A percentile compares a stretch with the other conserved stretches of the same genome.
phyloP scores from a whole-genome alignment of 2,113 vertebrate genomes.

The Paramisgurnus dabryanus region DNA sequence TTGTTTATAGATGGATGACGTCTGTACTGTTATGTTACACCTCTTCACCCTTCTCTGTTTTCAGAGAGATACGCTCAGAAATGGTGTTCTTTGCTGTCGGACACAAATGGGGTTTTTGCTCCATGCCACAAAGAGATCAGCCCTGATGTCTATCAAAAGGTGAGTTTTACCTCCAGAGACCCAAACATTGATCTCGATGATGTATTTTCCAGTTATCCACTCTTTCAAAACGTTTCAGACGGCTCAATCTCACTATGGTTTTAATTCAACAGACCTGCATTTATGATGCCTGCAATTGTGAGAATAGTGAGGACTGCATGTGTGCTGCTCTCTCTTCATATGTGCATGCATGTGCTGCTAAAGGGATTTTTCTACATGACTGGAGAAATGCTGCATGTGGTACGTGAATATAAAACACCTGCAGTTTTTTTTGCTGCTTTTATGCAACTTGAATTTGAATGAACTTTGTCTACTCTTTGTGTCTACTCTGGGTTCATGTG shows the following conservation, averaged over 20 bases:
- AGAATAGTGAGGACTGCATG: slow-evolving; percentile 87
- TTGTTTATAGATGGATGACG: background rate
- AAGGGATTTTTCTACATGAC: slow-evolving; percentile 71
- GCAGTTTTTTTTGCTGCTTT: background rate
- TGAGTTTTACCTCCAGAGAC: slow-evolving; percentile 60
- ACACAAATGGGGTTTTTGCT: slow-evolving; percentile 76
- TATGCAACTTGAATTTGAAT: background rate
- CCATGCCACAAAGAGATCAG: slow-evolving; percentile 80
- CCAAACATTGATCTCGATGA: too few relatives aligned
- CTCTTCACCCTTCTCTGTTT: background rate
- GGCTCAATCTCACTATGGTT: background rate
- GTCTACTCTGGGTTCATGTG: too few relatives aligned
- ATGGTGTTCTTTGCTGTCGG: slow-evolving; percentile 83
- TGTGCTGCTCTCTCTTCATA: slow-evolving; percentile 85
- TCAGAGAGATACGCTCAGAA: slow-evolving; percentile 83
- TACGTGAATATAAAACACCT: slow-evolving; percentile 57
- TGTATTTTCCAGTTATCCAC: background rate
- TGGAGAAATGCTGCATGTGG: slow-evolving; percentile 79
- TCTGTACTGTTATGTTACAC: background rate
- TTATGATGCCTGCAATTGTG: slow-evolving; percentile 91
- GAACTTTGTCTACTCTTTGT: too few relatives aligned
- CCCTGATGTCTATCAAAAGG: slow-evolving; percentile 78
- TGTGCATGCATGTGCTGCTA: slow-evolving; percentile 76
- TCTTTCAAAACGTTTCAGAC: background rate
- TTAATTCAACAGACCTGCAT: slow-evolving; percentile 80